Conservation (phyloP, 2,888 invertebrate genomes). For the Torymus tubicola region DNA sequence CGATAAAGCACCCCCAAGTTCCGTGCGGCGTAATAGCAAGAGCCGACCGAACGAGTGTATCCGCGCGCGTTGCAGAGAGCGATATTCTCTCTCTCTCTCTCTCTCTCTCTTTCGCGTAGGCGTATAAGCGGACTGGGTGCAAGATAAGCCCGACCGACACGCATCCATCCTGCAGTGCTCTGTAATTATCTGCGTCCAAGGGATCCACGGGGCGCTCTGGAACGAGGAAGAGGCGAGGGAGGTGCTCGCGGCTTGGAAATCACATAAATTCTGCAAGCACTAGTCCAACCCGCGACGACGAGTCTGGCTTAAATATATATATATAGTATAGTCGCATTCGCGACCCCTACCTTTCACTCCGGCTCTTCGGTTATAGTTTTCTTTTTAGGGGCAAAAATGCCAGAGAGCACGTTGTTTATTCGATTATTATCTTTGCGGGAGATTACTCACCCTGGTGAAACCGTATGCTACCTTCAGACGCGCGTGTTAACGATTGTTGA, state of each 20-base stretch:
- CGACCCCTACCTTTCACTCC: too few relatives aligned
- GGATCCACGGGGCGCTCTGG: slow-evolving; percentile 51
- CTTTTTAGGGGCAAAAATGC: too few relatives aligned
- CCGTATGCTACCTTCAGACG: too few relatives aligned
- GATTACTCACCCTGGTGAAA: too few relatives aligned
- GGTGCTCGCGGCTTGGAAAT: slow-evolving; percentile 55
- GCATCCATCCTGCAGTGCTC: slow-evolving; percentile 68
- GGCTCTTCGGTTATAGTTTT: too few relatives aligned
- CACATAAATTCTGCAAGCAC: slow-evolving; percentile 62
- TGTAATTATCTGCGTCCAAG: slow-evolving; percentile 70
- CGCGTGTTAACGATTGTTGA: too few relatives aligned
- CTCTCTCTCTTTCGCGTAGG: slow-evolving; percentile 66
- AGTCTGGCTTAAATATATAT: background rate
- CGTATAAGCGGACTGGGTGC: background rate
- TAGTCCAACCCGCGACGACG: slow-evolving; percentile 24
- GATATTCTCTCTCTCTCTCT: slow-evolving; percentile 59
- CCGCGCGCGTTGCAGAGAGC: background rate
- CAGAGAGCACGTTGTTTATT: too few relatives aligned
- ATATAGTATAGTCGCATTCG: too few relatives aligned
- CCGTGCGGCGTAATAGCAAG: too few relatives aligned
- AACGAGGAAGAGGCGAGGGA: slow-evolving; percentile 47
- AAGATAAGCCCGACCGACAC: slow-evolving; percentile 66
- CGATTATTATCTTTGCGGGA: too few relatives aligned
- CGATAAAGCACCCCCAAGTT: too few relatives aligned
- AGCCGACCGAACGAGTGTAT: background rate